Evolutionary conservation across 2,888 invertebrate genomes (phyloP).

Genomic region (Dicycla oo): DNA sequence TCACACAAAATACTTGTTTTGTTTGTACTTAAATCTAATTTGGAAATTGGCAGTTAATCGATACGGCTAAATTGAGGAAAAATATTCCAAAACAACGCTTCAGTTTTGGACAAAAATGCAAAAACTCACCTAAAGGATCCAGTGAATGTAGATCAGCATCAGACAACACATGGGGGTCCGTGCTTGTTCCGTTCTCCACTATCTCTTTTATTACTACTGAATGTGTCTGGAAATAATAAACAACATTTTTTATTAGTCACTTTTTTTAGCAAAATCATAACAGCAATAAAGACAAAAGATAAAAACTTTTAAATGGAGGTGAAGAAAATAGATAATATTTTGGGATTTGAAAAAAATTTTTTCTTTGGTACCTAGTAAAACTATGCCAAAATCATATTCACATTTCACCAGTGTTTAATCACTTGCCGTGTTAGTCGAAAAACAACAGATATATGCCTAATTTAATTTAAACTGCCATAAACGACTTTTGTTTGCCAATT

Average conservation of each 20-base stretch:
- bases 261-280: too few relatives aligned
- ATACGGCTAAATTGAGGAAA: neutral
- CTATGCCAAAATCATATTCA: too few relatives aligned
- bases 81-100: neutral
- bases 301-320: neutral
- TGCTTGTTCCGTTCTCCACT: slow-evolving; percentile 93
- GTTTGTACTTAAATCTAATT: neutral
- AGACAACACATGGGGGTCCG: slow-evolving; percentile 92
- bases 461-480: too few relatives aligned
- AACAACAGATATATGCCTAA: too few relatives aligned
- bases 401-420: too few relatives aligned
- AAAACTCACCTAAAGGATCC: slow-evolving; percentile 92
- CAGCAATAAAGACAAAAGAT: neutral
- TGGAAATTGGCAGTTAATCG: neutral
- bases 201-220: slow-evolving; percentile 85
- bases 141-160: slow-evolving; percentile 94
- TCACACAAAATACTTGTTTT: neutral
- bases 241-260: neutral
- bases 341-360: too few relatives aligned
- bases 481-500: too few relatives aligned
- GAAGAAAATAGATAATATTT: too few relatives aligned
- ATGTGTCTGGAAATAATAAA: slow-evolving; percentile 75
- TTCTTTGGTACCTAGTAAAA: too few relatives aligned
- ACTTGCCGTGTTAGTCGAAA: too few relatives aligned
- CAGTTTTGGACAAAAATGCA: neutral